These are phyloP conservation scores for Oryzias sinensis DNA, from an alignment of 2,797 vertebrate species.

Conservation along the genomic window DNA sequence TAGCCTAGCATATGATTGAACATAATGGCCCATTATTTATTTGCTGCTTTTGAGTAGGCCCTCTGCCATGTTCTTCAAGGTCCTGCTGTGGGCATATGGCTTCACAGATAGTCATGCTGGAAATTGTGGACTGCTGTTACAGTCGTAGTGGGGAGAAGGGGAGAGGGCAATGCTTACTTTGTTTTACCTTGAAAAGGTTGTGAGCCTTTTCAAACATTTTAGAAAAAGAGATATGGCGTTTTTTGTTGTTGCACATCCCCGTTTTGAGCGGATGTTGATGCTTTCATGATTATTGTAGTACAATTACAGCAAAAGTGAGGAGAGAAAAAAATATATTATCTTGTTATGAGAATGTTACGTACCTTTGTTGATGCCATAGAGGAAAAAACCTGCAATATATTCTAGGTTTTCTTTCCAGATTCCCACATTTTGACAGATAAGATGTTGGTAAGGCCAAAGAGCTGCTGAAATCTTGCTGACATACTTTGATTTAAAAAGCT, in stretches of 20 bases:
- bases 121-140: slow-evolving; percentile 56
- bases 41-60: slow-evolving; percentile 68
- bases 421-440: too few relatives aligned
- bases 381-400: too few relatives aligned
- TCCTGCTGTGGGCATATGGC: slow-evolving; percentile 71
- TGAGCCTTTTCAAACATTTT: slow-evolving; percentile 16
- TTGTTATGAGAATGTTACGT: too few relatives aligned
- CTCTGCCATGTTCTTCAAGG: slow-evolving; percentile 66
- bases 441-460: too few relatives aligned
- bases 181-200: slow-evolving; percentile 46
- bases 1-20: slow-evolving; percentile 71
- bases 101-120: slow-evolving; percentile 64
- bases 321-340: too few relatives aligned
- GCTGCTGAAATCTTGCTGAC: neutral
- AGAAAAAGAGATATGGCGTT: neutral
- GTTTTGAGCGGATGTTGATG: too few relatives aligned
- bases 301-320: too few relatives aligned
- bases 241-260: too few relatives aligned
- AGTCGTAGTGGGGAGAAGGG: slow-evolving; percentile 35
- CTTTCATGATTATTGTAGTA: too few relatives aligned
- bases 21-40: slow-evolving; percentile 77
- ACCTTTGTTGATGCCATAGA: too few relatives aligned
- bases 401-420: too few relatives aligned
- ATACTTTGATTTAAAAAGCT: neutral
- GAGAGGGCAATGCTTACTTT: slow-evolving; percentile 23